Percentiles rank a stretch among this genome's conserved stretches.
Conservation (phyloP, 1,140 invertebrate genomes). For the Littorina saxatilis region DNA sequence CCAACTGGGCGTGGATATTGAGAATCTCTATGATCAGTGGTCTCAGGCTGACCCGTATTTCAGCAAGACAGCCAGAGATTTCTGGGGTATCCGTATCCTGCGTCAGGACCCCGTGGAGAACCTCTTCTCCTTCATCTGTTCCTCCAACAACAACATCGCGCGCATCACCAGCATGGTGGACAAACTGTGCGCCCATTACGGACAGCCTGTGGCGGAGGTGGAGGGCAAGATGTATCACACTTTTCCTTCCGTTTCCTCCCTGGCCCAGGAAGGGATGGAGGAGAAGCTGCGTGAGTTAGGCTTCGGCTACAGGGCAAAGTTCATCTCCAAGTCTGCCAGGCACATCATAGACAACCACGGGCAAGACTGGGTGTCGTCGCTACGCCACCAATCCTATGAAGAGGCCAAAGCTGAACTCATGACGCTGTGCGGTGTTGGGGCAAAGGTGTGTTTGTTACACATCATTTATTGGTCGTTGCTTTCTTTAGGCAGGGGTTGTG, state of each 20-base stretch:
- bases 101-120: conserved; percentile 94
- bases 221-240: conserved; percentile 83
- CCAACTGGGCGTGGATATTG: conserved; percentile 80
- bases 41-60: conserved; percentile 85
- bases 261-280: conserved; percentile 78
- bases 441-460: conserved; percentile 88
- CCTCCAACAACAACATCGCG: conserved; percentile 96
- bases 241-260: conserved; percentile 86
- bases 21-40: conserved; percentile 86
- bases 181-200: conserved; percentile 90
- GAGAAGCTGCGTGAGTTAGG: conserved; percentile 83
- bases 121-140: conserved; percentile 97
- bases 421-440: conserved; percentile 89
- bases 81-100: conserved; percentile 92
- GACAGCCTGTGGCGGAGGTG: conserved; percentile 83
- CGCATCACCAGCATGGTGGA: conserved; percentile 92
- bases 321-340: conserved; percentile 58
- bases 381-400: conserved; percentile 83
- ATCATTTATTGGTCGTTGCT: no score
- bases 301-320: conserved; percentile 92
- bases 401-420: conserved; percentile 84
- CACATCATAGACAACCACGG: conserved; percentile 78
- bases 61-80: conserved; percentile 80
- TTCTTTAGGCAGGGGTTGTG: no score
- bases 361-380: conserved; percentile 84